phyloP scores from a whole-genome alignment of 2,113 vertebrate species.

The Buteo buteo region DNA sequence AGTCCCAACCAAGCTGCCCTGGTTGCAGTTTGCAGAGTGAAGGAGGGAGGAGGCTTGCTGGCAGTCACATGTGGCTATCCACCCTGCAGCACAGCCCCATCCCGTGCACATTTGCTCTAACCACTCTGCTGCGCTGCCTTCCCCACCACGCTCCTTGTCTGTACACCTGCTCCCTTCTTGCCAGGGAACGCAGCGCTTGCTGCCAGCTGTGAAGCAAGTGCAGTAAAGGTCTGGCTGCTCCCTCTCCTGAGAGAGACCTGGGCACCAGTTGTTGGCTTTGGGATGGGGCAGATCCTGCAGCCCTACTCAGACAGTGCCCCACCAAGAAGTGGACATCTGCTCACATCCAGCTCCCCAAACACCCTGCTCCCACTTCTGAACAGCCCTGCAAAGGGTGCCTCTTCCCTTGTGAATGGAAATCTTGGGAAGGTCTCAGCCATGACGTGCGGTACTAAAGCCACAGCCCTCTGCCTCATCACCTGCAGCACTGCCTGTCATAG shows the following conservation, averaged over 20 bases:
- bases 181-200: neutral
- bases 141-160: accelerated
- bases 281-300: neutral
- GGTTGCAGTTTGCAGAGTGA: neutral
- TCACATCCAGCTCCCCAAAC: neutral
- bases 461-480: neutral
- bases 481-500: accelerated
- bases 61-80: accelerated
- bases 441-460: too few relatives aligned
- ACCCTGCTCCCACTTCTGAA: neutral
- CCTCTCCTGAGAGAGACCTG: neutral
- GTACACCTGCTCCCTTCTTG: neutral
- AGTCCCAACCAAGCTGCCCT: accelerated
- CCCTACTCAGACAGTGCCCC: neutral
- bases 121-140: accelerated
- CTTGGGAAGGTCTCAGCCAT: neutral
- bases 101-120: accelerated
- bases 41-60: neutral
- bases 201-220: neutral
- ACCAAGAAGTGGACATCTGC: neutral
- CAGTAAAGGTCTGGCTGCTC: neutral
- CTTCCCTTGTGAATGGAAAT: neutral
- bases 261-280: neutral
- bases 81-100: neutral
- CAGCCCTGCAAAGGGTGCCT: neutral